A percentile compares a stretch with the other conserved stretches of the same genome.
These are phyloP conservation scores for Agraylea sexmaculata DNA, from an alignment of 1,140 invertebrate species.

Conservation along the genomic window DNA sequence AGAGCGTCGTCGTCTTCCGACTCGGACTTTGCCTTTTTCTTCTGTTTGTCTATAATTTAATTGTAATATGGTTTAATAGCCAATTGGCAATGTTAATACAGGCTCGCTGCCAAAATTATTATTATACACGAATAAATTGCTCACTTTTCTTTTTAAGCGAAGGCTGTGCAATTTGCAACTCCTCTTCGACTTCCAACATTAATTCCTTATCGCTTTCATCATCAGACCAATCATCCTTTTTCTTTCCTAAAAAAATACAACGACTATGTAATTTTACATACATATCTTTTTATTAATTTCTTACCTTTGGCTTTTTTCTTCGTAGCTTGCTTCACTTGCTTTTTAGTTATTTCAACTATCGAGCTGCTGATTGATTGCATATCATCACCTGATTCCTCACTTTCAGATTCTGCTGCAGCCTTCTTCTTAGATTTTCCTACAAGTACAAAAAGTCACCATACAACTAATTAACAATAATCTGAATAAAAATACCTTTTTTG, in stretches of 20 bases:
- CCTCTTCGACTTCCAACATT: conserved; percentile 26
- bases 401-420: conserved; percentile 23
- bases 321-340: conserved; percentile 24
- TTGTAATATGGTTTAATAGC: background rate
- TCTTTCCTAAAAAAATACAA: conserved; percentile 28
- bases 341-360: conserved; percentile 26
- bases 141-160: conserved; percentile 27
- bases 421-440: conserved; percentile 40
- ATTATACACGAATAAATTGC: conserved; percentile 2
- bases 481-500: conserved; percentile 24
- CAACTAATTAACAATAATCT: background rate
- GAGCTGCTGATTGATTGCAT: conserved; percentile 33
- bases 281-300: background rate
- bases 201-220: conserved; percentile 32
- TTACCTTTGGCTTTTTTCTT: conserved; percentile 24
- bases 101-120: background rate
- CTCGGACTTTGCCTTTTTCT: conserved; percentile 21
- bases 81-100: background rate
- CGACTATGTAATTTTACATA: conserved; percentile 4
- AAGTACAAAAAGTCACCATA: conserved; percentile 12
- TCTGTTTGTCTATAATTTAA: conserved; percentile 21
- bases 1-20: conserved; percentile 15
- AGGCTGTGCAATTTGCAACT: conserved; percentile 24
- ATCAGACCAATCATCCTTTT: conserved; percentile 30
- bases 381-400: conserved; percentile 25